Percentiles rank a stretch among this genome's conserved stretches.
These are phyloP conservation scores for Oenanthe oenanthe DNA, from an alignment of 2,113 vertebrate genomes.

Conservation along the genomic window DNA sequence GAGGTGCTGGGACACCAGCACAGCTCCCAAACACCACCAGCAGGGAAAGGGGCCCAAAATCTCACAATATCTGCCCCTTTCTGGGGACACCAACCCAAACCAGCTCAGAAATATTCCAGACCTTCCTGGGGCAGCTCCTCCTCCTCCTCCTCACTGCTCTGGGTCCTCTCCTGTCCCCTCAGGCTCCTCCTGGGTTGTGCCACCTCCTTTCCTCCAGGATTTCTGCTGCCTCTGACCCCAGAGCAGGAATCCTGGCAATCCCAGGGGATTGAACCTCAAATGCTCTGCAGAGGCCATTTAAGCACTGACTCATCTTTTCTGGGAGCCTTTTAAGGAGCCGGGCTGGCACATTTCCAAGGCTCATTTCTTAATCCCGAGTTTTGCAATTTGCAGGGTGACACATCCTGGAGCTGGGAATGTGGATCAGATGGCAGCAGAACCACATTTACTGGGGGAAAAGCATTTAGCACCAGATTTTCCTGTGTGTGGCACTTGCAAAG, in stretches of 20 bases:
- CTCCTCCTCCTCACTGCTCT: neutral
- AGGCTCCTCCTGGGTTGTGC: neutral
- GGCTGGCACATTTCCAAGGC: neutral
- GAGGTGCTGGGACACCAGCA: fast-evolving
- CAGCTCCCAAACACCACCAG: fast-evolving
- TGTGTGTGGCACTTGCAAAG: neutral
- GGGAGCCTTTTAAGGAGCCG: conserved; percentile 17
- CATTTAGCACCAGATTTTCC: neutral
- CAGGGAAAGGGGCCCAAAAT: fast-evolving
- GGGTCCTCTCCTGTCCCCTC: neutral
- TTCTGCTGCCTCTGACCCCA: neutral
- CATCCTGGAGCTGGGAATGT: neutral
- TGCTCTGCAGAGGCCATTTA: neutral
- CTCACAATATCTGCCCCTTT: neutral
- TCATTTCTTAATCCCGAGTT: neutral
- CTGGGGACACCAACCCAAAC: too few relatives aligned
- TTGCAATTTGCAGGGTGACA: neutral
- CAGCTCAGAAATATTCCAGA: neutral
- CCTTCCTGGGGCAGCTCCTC: neutral
- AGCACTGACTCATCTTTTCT: conserved; percentile 13
- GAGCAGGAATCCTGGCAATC: neutral
- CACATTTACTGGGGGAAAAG: neutral
- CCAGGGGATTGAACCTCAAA: neutral
- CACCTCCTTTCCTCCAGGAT: neutral
- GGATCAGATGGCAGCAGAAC: neutral